These are phyloP conservation scores for Empidonax alnorum DNA, from an alignment of 2,113 vertebrate genomes.

Conservation along the genomic window DNA sequence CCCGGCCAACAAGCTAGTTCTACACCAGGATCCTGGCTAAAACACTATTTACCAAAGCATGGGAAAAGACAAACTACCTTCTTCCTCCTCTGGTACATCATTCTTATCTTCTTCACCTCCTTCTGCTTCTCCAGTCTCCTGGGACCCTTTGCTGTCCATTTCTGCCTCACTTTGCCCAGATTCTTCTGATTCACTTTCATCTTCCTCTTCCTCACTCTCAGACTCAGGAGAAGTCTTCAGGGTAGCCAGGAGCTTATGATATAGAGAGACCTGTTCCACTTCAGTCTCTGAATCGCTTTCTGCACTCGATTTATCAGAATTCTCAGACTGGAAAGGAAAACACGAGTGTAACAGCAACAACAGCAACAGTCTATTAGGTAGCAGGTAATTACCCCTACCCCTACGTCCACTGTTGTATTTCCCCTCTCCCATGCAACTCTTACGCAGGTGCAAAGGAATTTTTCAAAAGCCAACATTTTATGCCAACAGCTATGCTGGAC, in stretches of 20 bases:
- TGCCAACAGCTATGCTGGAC: neutral
- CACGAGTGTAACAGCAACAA: neutral
- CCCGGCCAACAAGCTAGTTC: neutral
- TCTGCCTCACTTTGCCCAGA: slow-evolving; percentile 65
- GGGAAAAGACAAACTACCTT: slow-evolving; percentile 48
- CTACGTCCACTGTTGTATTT: neutral
- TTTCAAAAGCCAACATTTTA: neutral
- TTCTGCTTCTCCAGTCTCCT: neutral
- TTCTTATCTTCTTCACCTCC: neutral
- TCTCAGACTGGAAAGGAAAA: slow-evolving; percentile 75
- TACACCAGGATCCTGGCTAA: neutral
- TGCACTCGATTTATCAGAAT: slow-evolving; percentile 75
- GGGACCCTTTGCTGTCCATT: slow-evolving; percentile 9
- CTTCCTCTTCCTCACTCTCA: slow-evolving; percentile 72
- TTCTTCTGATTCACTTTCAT: slow-evolving; percentile 73
- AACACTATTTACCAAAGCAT: neutral
- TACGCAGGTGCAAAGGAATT: neutral
- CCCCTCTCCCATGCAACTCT: neutral
- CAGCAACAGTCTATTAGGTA: neutral
- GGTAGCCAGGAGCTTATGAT: slow-evolving; percentile 90
- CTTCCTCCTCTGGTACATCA: neutral
- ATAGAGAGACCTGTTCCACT: slow-evolving; percentile 83
- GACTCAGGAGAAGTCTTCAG: slow-evolving; percentile 76
- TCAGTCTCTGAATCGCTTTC: slow-evolving; percentile 82
- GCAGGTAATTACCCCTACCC: neutral